phyloP scores from a whole-genome alignment of 2,113 vertebrate genomes.

The Cavia porcellus region DNA sequence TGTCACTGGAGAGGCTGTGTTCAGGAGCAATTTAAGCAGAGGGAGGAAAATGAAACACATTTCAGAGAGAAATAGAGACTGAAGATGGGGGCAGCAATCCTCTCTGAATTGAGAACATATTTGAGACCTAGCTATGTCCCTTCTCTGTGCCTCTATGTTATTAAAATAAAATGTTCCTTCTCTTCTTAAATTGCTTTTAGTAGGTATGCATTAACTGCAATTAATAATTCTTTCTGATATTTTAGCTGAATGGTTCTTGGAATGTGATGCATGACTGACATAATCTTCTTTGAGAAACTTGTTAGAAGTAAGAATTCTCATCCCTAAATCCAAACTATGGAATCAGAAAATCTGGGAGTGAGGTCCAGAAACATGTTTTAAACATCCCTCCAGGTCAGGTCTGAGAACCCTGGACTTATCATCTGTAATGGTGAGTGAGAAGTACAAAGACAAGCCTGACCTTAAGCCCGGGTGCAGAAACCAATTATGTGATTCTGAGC shows the following conservation, averaged over 20 bases:
- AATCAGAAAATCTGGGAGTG: neutral
- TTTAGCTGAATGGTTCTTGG: neutral
- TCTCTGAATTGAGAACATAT: neutral
- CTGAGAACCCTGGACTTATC: neutral
- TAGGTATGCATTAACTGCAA: neutral
- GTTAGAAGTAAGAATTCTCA: slow-evolving; percentile 3
- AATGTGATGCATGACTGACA: neutral
- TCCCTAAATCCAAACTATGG: neutral
- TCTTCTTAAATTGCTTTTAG: neutral
- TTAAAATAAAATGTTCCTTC: neutral
- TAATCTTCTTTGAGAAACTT: neutral
- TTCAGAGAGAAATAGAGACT: neutral
- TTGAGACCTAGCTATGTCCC: neutral
- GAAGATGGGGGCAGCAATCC: neutral
- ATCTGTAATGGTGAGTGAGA: neutral
- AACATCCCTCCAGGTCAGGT: neutral
- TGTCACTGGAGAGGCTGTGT: neutral
- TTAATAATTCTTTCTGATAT: neutral
- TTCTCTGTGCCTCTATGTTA: neutral
- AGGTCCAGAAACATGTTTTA: neutral
- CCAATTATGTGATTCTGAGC: neutral
- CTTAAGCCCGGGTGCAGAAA: neutral
- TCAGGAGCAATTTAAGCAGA: neutral
- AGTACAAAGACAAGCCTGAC: neutral
- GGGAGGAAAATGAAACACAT: neutral